Base-by-base conservation (phyloP, 2,888 invertebrate species). In the Achlya flavicornis region DNA sequence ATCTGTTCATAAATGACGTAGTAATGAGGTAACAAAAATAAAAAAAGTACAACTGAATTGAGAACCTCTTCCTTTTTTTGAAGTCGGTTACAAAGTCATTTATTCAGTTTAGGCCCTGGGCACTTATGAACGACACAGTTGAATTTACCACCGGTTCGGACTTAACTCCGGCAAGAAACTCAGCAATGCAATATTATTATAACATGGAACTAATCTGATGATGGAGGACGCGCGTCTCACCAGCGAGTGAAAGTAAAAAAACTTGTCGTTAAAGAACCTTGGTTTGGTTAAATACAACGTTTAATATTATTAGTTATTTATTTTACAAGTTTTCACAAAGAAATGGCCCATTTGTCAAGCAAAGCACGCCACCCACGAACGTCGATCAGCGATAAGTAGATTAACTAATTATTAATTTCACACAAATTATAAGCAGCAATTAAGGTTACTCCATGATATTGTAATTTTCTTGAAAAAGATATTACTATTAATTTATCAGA, bases 351-450 rank as follows among this genome's bases (percentile, higher is more conserved):
- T 19, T 53, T 53, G 53, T 64, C 60, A 63, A 35, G 53, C 10
- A 8, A 64, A 35, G 63, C 65, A 65, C 70, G 69, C 69, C 57
- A 65, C 62, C 61, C 64, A 53, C 19, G 16, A 19, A 65, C 62
- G 58, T 58, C 67, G 80, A 85, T 84, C 63, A 26, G 65, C 70
- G 32, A 63, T 83, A 81, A 86, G 81, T 80, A 79, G 86, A 88
- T 86, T 86, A 85, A 76, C 81, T 88, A 89, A 90, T 90, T 89
- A 89, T 83, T 87, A 89, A 89, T 90, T 90, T 89, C 87, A 90
- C 89, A 90, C 89, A 89, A 90, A 90, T 89, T 89, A 89, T 84
- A 78, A 78, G 70, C 74, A 79, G 78, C 74, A 41, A 19, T 41
- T 69, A 73, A 69, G 66, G 63, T 67, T 76, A 80, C 80, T 70